Evolutionary conservation across 2,888 invertebrate species (phyloP).

Genomic region (Acanthococcus lagerstroemiae): DNA sequence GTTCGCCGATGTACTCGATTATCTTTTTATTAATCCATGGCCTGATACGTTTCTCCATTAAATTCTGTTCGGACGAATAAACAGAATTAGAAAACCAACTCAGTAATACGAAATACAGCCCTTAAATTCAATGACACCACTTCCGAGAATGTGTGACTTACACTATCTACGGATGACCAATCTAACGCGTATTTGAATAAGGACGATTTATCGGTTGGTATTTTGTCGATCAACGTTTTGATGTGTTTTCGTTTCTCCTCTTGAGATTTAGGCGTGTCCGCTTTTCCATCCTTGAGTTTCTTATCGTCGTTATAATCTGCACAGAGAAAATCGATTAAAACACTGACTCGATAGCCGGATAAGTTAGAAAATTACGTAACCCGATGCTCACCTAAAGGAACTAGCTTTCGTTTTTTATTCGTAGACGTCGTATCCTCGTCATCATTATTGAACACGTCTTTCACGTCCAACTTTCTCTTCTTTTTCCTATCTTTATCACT

Average conservation of each 20-base stretch:
- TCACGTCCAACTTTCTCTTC: constrained; percentile 67
- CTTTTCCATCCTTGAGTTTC: constrained; percentile 46
- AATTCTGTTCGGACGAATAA: constrained; percentile 44
- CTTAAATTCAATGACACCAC: background rate
- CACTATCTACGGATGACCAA: constrained; percentile 69
- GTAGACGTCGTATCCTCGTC: constrained; percentile 55
- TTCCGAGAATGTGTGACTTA: constrained; percentile 41
- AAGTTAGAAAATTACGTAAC: background rate
- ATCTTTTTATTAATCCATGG: constrained; percentile 99
- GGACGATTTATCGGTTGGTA: constrained; percentile 94
- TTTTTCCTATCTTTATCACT: constrained; percentile 35
- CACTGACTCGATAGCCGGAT: background rate
- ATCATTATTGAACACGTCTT: constrained; percentile 77
- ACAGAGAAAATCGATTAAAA: constrained; percentile 35
- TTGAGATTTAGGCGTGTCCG: constrained; percentile 58
- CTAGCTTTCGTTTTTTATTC: constrained; percentile 64
- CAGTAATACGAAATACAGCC: constrained; percentile 3
- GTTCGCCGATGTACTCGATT: constrained; percentile 98
- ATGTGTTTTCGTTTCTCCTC: constrained; percentile 96
- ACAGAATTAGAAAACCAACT: constrained; percentile 14
- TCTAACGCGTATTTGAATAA: constrained; percentile 91
- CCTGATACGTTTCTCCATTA: constrained; percentile 90
- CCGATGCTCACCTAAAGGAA: constrained; percentile 53
- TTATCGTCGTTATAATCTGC: constrained; percentile 54
- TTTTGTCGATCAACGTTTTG: constrained; percentile 94